Conservation (phyloP, 1,140 invertebrate species). For the Platyscapa corneri region DNA sequence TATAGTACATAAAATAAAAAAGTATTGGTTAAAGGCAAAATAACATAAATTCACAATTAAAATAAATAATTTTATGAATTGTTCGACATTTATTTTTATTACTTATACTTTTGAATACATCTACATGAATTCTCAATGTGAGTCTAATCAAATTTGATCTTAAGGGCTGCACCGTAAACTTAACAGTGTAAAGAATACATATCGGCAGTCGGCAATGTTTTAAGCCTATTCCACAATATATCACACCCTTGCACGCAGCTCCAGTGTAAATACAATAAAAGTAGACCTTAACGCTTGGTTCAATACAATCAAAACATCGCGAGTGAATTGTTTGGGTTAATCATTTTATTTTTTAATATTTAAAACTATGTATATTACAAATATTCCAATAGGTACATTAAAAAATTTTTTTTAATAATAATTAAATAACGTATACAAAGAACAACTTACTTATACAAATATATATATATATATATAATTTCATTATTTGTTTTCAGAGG, state of each 20-base stretch:
- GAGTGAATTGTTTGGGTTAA: neutral
- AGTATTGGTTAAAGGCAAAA: neutral
- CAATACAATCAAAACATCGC: neutral
- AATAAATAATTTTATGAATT: neutral
- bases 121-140: neutral
- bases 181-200: neutral
- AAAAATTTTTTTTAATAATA: neutral
- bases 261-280: neutral
- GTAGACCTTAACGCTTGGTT: constrained; percentile 22
- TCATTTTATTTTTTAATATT: neutral
- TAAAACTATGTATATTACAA: constrained; percentile 33
- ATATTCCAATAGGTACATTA: constrained; percentile 3
- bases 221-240: constrained; percentile 9
- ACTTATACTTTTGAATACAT: neutral
- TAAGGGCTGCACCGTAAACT: constrained; percentile 23
- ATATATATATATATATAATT: no score
- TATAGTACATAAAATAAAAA: neutral
- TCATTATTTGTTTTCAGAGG: constrained; percentile 54
- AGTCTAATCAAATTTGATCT: constrained; percentile 25
- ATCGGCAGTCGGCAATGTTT: neutral
- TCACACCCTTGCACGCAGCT: no score
- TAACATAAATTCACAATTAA: neutral
- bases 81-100: neutral
- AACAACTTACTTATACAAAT: neutral
- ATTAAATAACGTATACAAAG: no score